Percentiles rank a stretch among this genome's conserved stretches.
Conservation (phyloP, 2,113 vertebrate genomes). For the Camelus dromedarius region DNA sequence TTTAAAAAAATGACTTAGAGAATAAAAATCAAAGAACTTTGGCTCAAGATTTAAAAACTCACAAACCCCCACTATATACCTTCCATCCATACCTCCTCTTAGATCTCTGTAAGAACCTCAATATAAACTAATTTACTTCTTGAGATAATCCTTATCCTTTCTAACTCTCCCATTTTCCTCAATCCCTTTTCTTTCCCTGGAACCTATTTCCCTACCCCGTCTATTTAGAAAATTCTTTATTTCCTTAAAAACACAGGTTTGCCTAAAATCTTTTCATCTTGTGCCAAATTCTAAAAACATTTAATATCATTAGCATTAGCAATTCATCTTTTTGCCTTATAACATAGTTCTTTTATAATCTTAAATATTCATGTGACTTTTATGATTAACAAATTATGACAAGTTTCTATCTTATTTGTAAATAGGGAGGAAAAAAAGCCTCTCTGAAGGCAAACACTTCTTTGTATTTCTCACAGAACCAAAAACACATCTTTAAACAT, state of each 20-base stretch:
- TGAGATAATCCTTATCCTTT: background rate
- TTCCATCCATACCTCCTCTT: background rate
- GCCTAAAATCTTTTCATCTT: background rate
- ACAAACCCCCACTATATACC: background rate
- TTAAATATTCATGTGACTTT: constrained; percentile 21
- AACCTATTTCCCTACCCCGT: background rate
- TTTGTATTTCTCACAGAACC: background rate
- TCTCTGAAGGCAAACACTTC: constrained; percentile 22
- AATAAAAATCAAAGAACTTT: background rate
- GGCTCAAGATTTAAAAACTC: constrained; percentile 6
- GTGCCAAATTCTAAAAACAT: constrained; percentile 28
- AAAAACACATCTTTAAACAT: background rate
- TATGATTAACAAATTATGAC: constrained; percentile 1
- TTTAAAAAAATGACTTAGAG: background rate
- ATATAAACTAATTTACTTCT: background rate
- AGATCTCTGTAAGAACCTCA: background rate
- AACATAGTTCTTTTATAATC: constrained; percentile 13
- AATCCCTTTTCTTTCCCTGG: background rate
- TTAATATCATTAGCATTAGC: background rate
- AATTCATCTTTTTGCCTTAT: background rate
- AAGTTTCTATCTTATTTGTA: background rate
- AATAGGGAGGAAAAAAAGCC: background rate
- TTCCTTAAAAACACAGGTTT: background rate
- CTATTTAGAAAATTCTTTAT: background rate
- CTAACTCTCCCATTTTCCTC: background rate